Percentiles rank a stretch among this genome's conserved stretches.
phyloP scores from a whole-genome alignment of 2,888 invertebrate genomes.

The Amphipoea lucens region DNA sequence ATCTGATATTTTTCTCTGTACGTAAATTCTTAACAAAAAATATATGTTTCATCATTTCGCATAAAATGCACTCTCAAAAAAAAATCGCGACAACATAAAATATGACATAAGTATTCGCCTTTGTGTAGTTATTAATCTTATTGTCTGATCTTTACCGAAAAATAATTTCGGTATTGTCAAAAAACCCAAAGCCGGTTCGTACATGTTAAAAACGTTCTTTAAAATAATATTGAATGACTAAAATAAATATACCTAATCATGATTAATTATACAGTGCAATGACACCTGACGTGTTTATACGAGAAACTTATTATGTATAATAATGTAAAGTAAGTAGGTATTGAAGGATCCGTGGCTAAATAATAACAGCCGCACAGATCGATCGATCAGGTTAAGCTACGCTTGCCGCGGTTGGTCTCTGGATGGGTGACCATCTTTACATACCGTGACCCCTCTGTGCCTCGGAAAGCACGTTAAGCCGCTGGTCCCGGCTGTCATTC shows the following conservation, averaged over 20 bases:
- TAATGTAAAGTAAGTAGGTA: not conserved
- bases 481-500: too few species aligned
- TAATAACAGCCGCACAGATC: too few species aligned
- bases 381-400: too few species aligned
- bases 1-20: not conserved
- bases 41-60: not conserved
- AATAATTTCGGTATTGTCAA: conserved; percentile 53
- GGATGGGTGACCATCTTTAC: too few species aligned
- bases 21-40: not conserved
- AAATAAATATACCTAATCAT: conserved; percentile 62
- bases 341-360: too few species aligned
- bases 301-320: not conserved
- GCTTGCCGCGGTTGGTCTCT: too few species aligned
- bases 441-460: too few species aligned
- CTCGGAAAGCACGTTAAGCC: too few species aligned
- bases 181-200: conserved; percentile 53
- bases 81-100: conserved; percentile 33
- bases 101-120: conserved; percentile 31
- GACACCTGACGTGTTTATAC: conserved; percentile 44
- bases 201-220: conserved; percentile 57
- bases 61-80: conserved; percentile 8
- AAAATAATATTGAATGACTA: conserved; percentile 62
- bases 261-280: conserved; percentile 59
- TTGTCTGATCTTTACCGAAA: conserved; percentile 60
- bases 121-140: conserved; percentile 54